phyloP scores from a whole-genome alignment of 2,888 invertebrate species.

The Abscondita cerata region DNA sequence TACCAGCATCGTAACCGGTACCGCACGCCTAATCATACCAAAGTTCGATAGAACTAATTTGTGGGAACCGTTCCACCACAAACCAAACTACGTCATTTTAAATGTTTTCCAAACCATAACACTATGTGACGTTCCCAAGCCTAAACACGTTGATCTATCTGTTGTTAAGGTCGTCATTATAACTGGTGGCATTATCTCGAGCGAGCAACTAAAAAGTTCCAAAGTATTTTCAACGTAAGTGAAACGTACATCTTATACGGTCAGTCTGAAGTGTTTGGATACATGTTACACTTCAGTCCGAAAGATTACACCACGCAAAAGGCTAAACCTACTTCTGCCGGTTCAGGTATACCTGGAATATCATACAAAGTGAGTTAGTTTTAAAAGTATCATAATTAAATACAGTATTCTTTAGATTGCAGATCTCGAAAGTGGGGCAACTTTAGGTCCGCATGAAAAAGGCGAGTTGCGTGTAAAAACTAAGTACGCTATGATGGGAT shows the following conservation, averaged over 20 bases:
- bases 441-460: constrained; percentile 58
- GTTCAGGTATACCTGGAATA: constrained; percentile 45
- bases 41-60: not conserved
- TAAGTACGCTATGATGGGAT: constrained; percentile 53
- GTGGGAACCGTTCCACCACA: constrained; percentile 6
- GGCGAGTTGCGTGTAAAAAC: constrained; percentile 63
- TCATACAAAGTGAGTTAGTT: constrained; percentile 46
- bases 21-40: not conserved
- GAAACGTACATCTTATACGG: constrained; percentile 50
- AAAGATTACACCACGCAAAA: constrained; percentile 39
- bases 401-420: constrained; percentile 56
- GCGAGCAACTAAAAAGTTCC: constrained; percentile 43
- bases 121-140: constrained; percentile 48
- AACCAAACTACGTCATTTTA: constrained; percentile 32
- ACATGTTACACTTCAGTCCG: constrained; percentile 44
- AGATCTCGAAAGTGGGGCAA: constrained; percentile 57
- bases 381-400: not conserved
- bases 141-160: constrained; percentile 50
- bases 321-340: constrained; percentile 49
- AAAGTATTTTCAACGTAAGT: constrained; percentile 53
- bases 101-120: constrained; percentile 46
- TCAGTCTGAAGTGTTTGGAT: constrained; percentile 53
- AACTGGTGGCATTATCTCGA: constrained; percentile 49
- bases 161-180: constrained; percentile 43
- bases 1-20: not conserved